Base-by-base conservation (phyloP, 2,888 invertebrate species). In the Ariolimax columbianus region DNA sequence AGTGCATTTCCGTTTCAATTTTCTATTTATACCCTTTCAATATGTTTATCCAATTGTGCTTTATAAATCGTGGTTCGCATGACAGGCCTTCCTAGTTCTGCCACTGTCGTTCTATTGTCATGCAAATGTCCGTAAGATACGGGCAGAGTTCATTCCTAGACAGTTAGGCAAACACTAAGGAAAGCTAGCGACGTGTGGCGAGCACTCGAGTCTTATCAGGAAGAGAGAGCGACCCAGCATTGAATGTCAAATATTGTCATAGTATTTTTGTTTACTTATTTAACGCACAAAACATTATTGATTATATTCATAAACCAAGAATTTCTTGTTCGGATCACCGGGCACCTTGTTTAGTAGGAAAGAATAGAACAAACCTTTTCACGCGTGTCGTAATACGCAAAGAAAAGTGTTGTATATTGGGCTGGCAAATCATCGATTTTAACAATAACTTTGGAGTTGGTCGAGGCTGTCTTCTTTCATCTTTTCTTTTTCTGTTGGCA, bases 151-250 rank as follows among this genome's bases (percentile, higher is more conserved):
- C 59, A 77, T 59, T 77, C 59, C 77, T 77, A 2, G 23, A 77
- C 77, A 51, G 59, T 14, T 78, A 40, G 40, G 78, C 40, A 78
- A 78, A 78, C 78, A 78, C 59, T 63, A 38, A 30, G n/a, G 78
- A 0, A 38, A 4, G 78, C 78, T 40, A 26, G 78, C 63, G 78
- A 78, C 63, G 78, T 40, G 78, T 78, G 63, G 63, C 63, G 40
- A 26, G 17, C n/a, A 38, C 38, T 63, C 19, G 78, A 78, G n/a
- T 43, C 78, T 78, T 78, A 30, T 40, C 63, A 63, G 63, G n/a
- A 63, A 55, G 63, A 26, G 30, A 38, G 4, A 40, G 38, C 38
- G 63, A 59, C 63, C 78, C 40, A 40, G 63, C 30, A 63, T 38
- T 38, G n/a, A 78, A 38, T 78, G 63, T 63, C 63, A 78, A n/a